These are phyloP conservation scores for Ochropleura leucogaster DNA, from an alignment of 2,888 invertebrate species.

Conservation along the genomic window DNA sequence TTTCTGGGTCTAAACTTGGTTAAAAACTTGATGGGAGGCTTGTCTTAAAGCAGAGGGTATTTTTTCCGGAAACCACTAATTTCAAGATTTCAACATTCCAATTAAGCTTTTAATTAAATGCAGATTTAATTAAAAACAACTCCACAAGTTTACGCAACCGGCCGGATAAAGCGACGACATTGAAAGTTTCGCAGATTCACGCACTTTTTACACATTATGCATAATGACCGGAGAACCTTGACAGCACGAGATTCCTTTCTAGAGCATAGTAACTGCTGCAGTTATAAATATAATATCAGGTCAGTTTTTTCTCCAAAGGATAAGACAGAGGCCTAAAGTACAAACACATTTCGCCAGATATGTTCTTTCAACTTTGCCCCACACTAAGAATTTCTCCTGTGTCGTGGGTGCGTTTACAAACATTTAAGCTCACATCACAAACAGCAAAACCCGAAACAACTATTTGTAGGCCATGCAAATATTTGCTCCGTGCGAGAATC, in stretches of 20 bases:
- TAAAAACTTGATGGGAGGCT: background rate
- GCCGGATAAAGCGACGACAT: constrained; percentile 45
- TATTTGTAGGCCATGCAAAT: too few species aligned
- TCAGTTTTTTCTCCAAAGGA: background rate
- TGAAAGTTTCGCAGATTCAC: constrained; percentile 61
- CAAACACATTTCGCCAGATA: background rate
- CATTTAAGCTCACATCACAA: too few species aligned
- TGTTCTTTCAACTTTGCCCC: background rate
- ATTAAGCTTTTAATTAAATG: constrained; percentile 25
- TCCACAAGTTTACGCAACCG: constrained; percentile 42
- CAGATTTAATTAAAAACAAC: constrained; percentile 2
- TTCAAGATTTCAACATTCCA: background rate
- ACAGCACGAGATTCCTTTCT: constrained; percentile 54
- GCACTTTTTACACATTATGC: constrained; percentile 46
- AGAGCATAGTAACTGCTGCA: constrained; percentile 52
- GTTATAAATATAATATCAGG: background rate
- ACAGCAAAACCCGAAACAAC: too few species aligned
- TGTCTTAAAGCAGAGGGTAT: background rate
- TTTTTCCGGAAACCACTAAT: background rate
- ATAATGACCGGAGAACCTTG: constrained; percentile 51
- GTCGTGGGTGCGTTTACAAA: too few species aligned
- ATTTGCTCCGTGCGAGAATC: too few species aligned
- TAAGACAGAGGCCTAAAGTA: background rate
- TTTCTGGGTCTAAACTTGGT: too few species aligned
- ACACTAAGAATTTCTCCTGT: too few species aligned